Conservation (phyloP, 2,113 vertebrate genomes). For the Coregonus clupeaformis region DNA sequence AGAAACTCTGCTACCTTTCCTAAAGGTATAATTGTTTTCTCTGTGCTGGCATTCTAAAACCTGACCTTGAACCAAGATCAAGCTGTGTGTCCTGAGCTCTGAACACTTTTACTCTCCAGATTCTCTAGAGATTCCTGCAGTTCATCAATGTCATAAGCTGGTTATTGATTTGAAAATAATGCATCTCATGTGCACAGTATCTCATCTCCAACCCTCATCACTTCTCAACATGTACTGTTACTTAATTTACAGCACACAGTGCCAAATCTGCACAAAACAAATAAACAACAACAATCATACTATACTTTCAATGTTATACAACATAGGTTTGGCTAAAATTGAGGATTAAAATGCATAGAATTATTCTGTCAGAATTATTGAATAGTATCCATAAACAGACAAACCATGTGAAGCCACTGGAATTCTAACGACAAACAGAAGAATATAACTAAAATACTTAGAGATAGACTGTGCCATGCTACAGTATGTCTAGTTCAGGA, state of each 20-base stretch:
- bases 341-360: neutral
- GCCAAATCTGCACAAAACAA: conserved; percentile 4
- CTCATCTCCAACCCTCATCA: conserved; percentile 52
- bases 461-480: neutral
- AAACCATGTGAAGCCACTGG: neutral
- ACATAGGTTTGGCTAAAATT: neutral
- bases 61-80: conserved; percentile 66
- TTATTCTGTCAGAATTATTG: neutral
- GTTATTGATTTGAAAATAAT: conserved; percentile 71
- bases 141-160: conserved; percentile 75
- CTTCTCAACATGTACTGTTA: conserved; percentile 33
- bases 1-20: neutral
- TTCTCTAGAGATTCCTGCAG: conserved; percentile 67
- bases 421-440: neutral
- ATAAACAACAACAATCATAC: conserved; percentile 24
- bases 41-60: conserved; percentile 6
- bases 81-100: conserved; percentile 39
- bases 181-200: conserved; percentile 65
- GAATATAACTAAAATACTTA: no score
- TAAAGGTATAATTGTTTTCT: neutral
- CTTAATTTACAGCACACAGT: conserved; percentile 21
- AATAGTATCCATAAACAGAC: neutral
- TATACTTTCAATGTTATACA: neutral
- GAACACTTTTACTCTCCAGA: conserved; percentile 66
- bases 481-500: neutral